Percentiles rank a stretch among this genome's conserved stretches.
Conservation (phyloP, 2,113 vertebrate genomes). For the Boulengeromyrus knoepffleri region DNA sequence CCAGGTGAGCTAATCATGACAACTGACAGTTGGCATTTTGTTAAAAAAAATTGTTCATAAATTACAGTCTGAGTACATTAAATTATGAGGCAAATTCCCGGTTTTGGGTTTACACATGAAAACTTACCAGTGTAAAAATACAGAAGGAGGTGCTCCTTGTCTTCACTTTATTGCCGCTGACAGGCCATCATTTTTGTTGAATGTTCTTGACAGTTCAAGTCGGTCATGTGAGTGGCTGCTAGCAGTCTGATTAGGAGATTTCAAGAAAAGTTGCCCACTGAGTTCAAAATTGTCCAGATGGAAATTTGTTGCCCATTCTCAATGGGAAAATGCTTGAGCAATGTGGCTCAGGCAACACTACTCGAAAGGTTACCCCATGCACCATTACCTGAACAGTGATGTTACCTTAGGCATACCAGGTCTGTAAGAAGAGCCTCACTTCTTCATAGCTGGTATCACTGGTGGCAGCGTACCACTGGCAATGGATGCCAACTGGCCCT, state of each 20-base stretch:
- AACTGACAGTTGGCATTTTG: background rate
- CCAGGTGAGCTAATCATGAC: background rate
- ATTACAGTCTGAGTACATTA: background rate
- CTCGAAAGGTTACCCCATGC: background rate
- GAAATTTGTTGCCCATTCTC: background rate
- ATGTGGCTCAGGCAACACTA: background rate
- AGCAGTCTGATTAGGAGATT: background rate
- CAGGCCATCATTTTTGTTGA: background rate
- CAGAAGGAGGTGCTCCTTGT: background rate
- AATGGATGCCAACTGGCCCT: background rate
- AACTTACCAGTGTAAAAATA: background rate
- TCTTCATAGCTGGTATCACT: background rate
- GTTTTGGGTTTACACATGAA: background rate
- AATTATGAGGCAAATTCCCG: background rate
- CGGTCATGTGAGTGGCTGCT: background rate
- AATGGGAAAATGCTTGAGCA: background rate
- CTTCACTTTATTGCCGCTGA: background rate
- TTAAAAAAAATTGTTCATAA: background rate
- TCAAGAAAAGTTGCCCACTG: background rate
- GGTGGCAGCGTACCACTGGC: background rate
- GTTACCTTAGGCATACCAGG: background rate
- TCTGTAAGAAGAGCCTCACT: background rate
- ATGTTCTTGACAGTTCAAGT: background rate
- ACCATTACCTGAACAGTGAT: background rate
- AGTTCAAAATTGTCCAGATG: background rate